A percentile compares a stretch with the other conserved stretches of the same genome.
Conservation (phyloP, 2,113 vertebrate species). For the Maccullochella peelii region DNA sequence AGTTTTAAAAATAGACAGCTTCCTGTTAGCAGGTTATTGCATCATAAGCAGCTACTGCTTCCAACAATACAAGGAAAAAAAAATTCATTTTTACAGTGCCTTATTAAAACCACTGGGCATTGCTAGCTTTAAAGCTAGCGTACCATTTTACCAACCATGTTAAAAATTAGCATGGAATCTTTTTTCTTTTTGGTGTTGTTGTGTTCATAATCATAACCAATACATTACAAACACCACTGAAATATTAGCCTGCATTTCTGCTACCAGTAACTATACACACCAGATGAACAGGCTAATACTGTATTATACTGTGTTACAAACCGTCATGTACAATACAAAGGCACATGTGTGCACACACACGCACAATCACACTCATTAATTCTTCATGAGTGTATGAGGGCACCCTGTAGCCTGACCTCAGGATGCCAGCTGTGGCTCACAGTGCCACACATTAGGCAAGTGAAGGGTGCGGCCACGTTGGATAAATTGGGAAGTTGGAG, state of each 20-base stretch:
- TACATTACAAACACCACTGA: neutral
- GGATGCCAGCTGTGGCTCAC: constrained; percentile 43
- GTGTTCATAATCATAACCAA: neutral
- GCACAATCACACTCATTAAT: constrained; percentile 22
- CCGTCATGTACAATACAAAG: neutral
- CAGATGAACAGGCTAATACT: neutral
- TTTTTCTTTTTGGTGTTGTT: neutral
- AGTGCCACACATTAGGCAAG: constrained; percentile 18
- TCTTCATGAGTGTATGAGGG: constrained; percentile 43
- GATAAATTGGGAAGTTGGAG: constrained; percentile 5
- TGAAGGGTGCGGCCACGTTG: constrained; percentile 5
- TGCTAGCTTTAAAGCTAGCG: neutral
- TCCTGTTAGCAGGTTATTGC: neutral
- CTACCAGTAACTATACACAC: neutral
- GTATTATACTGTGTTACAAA: neutral
- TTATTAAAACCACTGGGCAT: neutral
- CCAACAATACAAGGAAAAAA: neutral
- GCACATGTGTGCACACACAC: neutral
- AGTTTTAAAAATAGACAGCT: neutral
- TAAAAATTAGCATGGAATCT: neutral
- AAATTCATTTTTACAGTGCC: neutral
- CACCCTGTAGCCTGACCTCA: constrained; percentile 30
- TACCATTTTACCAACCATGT: neutral
- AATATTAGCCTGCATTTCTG: neutral
- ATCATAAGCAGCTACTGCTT: neutral